Evolutionary conservation across 2,797 vertebrate genomes (phyloP), one percentile per base, ranked within the genome.

Genomic region (Dipus sagitta): DNA sequence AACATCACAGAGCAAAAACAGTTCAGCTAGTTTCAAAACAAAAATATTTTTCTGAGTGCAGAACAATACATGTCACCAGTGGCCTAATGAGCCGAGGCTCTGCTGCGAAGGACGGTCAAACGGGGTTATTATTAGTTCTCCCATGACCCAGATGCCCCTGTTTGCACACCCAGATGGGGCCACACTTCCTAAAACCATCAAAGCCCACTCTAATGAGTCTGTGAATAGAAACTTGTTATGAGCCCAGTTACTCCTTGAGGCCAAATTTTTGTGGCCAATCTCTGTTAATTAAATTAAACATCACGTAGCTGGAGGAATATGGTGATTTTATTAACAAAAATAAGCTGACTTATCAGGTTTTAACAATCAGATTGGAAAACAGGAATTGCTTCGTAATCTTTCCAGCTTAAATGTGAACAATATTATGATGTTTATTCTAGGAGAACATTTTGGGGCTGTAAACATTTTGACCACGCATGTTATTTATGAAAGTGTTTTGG

Each of bases 21-120:
- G 58, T n/a, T 92, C 68, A 95, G 65, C 72, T 88, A 88, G 74
- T 65, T 90, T 95, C 91, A 96, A 96, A 97, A 97, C 88, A 96
- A 96, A 96, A 97, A 86, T 92, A 92, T 97, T 96, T 95, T 96
- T 71, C 90, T 30, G 30, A 60, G 60, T 6, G 42, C 34, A 21
- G 84, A 89, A 94, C 92, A 96, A 95, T 87, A 60, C 42, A 67
- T 12, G 42, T 17, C 65, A 21, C 86, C 38, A 75, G 54, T 1
- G 58, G 21, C 58, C 38, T 42, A 20, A 30, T 6, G 47, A 80
- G 54, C 58, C 21, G 28, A 70, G n/a, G 28, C 24, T 93, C 38
- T 7, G 9, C 34, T 0, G 14, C 79, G 34, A 65, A 54, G 68
- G 13, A 17, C 4, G 0, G 88, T 65, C 92, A 84, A 17, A 4